Evolutionary conservation across 2,113 vertebrate species (phyloP).

Genomic region (Phyllopteryx taeniolatus): DNA sequence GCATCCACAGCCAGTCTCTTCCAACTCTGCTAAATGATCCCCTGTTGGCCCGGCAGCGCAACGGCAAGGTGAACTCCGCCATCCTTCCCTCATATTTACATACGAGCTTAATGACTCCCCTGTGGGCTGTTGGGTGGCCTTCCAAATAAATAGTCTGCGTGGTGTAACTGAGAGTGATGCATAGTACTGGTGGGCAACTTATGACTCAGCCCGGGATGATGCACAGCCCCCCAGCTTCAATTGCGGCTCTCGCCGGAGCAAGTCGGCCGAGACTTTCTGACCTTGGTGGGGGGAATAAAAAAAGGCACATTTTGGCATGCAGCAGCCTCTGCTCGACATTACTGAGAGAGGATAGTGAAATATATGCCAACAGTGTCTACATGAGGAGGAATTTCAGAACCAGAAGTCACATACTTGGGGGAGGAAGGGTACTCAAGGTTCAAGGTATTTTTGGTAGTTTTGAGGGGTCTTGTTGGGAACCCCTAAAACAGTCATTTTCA

Average conservation of each 20-base stretch:
- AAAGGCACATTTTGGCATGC: conserved; percentile 41
- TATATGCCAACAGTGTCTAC: conserved; percentile 25
- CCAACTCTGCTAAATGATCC: background rate
- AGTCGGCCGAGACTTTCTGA: conserved; percentile 61
- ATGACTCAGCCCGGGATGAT: conserved; percentile 61
- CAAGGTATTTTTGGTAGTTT: too few relatives aligned
- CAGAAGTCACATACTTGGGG: background rate
- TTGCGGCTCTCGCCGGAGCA: conserved; percentile 63
- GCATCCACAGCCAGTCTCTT: background rate
- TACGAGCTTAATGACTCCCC: conserved; percentile 59
- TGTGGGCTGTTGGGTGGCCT: conserved; percentile 47
- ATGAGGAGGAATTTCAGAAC: conserved; percentile 1
- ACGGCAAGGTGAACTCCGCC: conserved; percentile 63
- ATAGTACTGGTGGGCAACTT: conserved; percentile 47
- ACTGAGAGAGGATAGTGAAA: conserved; percentile 19
- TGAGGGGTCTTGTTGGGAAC: too few relatives aligned
- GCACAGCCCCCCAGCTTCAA: conserved; percentile 53
- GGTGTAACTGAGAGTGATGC: conserved; percentile 45
- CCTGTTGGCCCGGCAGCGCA: background rate
- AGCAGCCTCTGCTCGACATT: conserved; percentile 14
- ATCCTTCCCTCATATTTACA: conserved; percentile 64
- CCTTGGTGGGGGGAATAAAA: conserved; percentile 52
- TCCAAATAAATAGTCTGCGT: conserved; percentile 52
- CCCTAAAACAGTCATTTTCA: too few relatives aligned
- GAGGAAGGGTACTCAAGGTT: background rate